phyloP scores from a whole-genome alignment of 2,797 vertebrate genomes.

The Naso thynnoides region DNA sequence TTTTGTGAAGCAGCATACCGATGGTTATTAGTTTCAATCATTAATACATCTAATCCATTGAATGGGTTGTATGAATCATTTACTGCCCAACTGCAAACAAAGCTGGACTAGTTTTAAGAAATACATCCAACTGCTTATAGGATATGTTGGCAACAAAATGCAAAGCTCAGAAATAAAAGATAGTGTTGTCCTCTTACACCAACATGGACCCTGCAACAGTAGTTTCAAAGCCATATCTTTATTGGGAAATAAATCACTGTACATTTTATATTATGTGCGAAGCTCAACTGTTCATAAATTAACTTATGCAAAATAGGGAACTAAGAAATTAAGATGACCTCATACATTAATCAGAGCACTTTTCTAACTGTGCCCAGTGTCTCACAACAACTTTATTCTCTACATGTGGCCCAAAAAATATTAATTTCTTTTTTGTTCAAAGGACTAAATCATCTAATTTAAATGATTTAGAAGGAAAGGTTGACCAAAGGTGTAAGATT shows the following conservation, averaged over 20 bases:
- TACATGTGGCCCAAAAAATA: neutral
- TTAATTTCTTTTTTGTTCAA: neutral
- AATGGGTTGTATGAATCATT: slow-evolving; percentile 33
- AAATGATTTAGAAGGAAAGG: neutral
- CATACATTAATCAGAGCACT: neutral
- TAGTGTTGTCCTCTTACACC: neutral
- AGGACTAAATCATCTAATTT: neutral
- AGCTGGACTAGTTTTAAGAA: neutral
- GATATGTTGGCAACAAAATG: neutral
- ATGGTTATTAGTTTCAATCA: slow-evolving; percentile 12
- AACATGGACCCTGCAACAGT: neutral
- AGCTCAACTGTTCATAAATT: neutral
- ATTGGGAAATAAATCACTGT: too few species aligned
- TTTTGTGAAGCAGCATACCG: slow-evolving; percentile 37
- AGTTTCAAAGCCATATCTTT: neutral
- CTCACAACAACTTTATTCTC: neutral
- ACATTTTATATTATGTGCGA: slow-evolving; percentile 1
- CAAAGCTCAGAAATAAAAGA: neutral
- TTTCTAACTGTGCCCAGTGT: neutral
- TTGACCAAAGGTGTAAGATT: slow-evolving; percentile 20
- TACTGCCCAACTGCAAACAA: slow-evolving; percentile 6
- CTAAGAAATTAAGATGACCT: neutral
- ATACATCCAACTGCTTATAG: neutral
- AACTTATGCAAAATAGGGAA: neutral
- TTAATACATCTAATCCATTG: slow-evolving; percentile 32